Evolutionary conservation across 2,888 invertebrate species (phyloP).

Genomic region (Zele albiditarsus): DNA sequence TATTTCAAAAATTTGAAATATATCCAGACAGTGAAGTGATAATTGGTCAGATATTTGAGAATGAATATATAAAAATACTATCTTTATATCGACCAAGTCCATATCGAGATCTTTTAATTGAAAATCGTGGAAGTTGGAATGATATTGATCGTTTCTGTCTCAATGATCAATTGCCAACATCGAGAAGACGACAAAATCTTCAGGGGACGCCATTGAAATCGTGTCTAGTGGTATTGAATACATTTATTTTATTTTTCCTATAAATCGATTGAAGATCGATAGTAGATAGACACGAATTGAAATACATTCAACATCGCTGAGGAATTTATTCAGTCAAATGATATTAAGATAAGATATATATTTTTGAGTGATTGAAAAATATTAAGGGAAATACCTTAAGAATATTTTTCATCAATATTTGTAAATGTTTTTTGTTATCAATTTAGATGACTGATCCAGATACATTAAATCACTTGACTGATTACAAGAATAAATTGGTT

Average conservation of each 20-base stretch:
- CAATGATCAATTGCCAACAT: conserved; percentile 48
- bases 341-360: not conserved
- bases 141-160: conserved; percentile 48
- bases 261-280: not conserved
- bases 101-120: conserved; percentile 51
- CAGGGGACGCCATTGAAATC: conserved; percentile 59
- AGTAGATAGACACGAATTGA: not conserved
- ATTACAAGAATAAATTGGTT: conserved; percentile 67
- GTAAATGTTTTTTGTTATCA: not conserved
- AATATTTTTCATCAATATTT: too few relatives aligned
- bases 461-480: conserved; percentile 71
- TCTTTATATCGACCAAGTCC: conserved; percentile 62
- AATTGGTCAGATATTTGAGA: conserved; percentile 47
- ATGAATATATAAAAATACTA: conserved; percentile 49
- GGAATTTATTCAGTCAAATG: not conserved
- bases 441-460: conserved; percentile 67
- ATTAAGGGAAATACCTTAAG: too few relatives aligned
- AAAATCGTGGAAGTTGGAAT: conserved; percentile 63
- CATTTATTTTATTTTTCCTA: not conserved
- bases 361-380: too few relatives aligned
- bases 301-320: not conserved
- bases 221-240: conserved; percentile 58
- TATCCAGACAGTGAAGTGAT: conserved; percentile 65
- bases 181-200: conserved; percentile 61
- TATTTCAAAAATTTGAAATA: conserved; percentile 52